These are phyloP conservation scores for Spermophilus dauricus DNA, from an alignment of 2,113 vertebrate genomes.

Conservation along the genomic window DNA sequence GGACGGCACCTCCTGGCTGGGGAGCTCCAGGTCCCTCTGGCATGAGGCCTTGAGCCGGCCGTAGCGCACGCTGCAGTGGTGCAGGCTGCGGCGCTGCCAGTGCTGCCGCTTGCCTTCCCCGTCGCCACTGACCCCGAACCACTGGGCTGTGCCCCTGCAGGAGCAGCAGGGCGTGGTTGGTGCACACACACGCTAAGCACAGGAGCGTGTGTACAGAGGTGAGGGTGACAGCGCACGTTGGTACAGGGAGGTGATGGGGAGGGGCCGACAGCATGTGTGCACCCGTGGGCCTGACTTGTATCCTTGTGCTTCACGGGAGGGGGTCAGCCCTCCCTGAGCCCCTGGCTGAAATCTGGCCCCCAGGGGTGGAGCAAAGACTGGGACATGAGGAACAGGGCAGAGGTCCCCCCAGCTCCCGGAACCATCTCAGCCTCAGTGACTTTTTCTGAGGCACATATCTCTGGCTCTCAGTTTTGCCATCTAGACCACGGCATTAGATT, in stretches of 20 bases:
- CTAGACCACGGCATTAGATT: rapidly evolving
- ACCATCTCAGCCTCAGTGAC: background rate
- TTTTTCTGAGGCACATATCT: background rate
- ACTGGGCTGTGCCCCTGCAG: conserved; percentile 93
- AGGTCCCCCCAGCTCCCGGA: background rate
- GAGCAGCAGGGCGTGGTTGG: rapidly evolving
- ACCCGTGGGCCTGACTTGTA: background rate
- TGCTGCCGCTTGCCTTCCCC: conserved; percentile 94
- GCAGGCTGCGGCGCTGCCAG: conserved; percentile 96
- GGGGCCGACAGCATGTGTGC: background rate
- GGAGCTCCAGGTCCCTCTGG: conserved; percentile 91
- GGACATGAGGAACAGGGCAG: background rate
- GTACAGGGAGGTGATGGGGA: background rate
- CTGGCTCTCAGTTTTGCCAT: background rate
- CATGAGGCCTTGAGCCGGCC: conserved; percentile 96
- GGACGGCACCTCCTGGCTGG: conserved; percentile 91
- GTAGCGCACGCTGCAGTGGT: conserved; percentile 96
- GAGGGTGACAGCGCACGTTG: rapidly evolving
- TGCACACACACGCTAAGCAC: rapidly evolving
- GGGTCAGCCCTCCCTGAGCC: background rate
- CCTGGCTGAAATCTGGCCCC: background rate
- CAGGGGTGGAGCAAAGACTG: background rate
- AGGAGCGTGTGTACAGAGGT: too few relatives aligned
- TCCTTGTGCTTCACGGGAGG: background rate
- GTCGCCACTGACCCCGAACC: conserved; percentile 96